These are phyloP conservation scores for Crotophaga sulcirostris DNA, from an alignment of 2,113 vertebrate species.

Conservation along the genomic window DNA sequence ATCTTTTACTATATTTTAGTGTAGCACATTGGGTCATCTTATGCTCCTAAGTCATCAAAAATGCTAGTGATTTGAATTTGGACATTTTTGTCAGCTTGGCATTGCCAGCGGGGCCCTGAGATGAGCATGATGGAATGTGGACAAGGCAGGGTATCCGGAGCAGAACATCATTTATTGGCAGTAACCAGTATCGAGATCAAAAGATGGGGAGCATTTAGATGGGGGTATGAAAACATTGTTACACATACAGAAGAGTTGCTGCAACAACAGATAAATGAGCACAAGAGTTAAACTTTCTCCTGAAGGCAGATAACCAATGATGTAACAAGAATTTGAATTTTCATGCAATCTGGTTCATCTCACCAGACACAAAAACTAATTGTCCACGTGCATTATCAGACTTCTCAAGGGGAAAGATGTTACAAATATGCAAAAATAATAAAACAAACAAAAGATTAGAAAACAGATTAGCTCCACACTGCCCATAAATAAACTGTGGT, in stretches of 20 bases:
- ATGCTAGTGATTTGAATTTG: neutral
- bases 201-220: neutral
- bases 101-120: neutral
- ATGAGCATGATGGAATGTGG: neutral
- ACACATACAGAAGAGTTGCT: neutral
- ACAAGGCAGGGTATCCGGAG: neutral
- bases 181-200: neutral
- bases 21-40: neutral
- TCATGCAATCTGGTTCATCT: neutral
- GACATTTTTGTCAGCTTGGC: neutral
- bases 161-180: neutral
- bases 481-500: neutral
- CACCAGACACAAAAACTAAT: neutral
- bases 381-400: neutral
- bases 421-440: slow-evolving; percentile 14
- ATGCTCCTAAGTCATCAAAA: neutral
- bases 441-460: neutral
- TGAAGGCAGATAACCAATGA: neutral
- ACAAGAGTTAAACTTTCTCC: neutral
- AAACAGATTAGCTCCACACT: neutral
- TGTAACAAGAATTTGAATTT: neutral
- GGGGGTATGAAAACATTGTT: neutral
- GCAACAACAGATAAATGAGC: neutral
- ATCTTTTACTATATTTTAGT: neutral
- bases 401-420: neutral